Evolutionary conservation across 2,888 invertebrate species (phyloP), one percentile per base, ranked within the genome.

Genomic region (Keiferia lycopersicella): DNA sequence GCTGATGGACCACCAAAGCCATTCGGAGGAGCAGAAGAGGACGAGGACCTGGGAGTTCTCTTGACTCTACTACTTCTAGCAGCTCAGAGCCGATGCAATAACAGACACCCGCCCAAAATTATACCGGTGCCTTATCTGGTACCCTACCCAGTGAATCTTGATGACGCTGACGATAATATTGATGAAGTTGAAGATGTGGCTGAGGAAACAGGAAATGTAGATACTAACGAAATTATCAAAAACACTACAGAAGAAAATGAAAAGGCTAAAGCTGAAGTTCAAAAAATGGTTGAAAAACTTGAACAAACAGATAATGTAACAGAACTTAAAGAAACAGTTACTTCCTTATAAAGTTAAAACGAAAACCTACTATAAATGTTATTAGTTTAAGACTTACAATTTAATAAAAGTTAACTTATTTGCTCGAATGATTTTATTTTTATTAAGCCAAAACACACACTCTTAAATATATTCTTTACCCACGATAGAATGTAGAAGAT

Each of bases 31-130:
- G 73, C 71, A 34, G 71, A 74, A 16, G 71, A 72, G 38, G 82
- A 82, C 38, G 85, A 87, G 38, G 85, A 87, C 67, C 68, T 86
- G 1, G 86, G 87, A 0, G 64, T 86, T 0, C 71, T 87, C 2
- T 74, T 88, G 14, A 76, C 85, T 0, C 68, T 86, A 1, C 66
- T 87, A 1, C 74, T 87, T 1, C 71, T 87, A 57, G 81, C 86
- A 8, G 67, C 76, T 1, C 80, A 76, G 53, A 80, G 79, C 63
- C 73, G 72, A 41, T 74, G 77, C 61, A 64, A 68, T 4, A 71
- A 73, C 18, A 39, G 75, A 50, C 60, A 75, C 64, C 77, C 78
- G 60, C 67, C 76, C 10, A 71, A 71, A 18, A 69, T 69, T 56
- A 45, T 61, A n/a, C 63, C 71, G 12, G 75, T 72, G 45, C 80